Base-by-base conservation (phyloP, 2,797 vertebrate species). In the Hypotaenidia philippensis region DNA sequence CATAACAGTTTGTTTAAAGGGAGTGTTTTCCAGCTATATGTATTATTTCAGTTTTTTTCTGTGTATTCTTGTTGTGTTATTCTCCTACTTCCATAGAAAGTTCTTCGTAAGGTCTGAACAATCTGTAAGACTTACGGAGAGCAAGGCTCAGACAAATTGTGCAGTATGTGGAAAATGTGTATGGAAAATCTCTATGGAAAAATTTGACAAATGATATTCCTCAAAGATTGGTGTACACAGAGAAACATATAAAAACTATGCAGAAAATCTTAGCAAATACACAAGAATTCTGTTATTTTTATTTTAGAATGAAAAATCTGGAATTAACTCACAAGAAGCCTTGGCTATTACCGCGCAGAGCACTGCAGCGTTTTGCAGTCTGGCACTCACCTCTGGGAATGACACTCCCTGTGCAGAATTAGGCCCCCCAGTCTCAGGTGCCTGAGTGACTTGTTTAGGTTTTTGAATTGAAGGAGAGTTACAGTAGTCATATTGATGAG, bases 181-280 rank as follows among this genome's bases (percentile, higher is more conserved):
- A 70, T 71, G 90, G 90, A 94, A 95, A 95, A 93, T 66, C 38
- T 94, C 57, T 65, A 14, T n/a, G 36, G 82, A 94, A 95, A 92
- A 85, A 83, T 13, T 56, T 87, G 71, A 82, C 85, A 89, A 92
- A 90, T 78, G 16, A 7, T 91, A 74, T 82, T 94, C 63, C 70
- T 94, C 44, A 53, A 87, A 94, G 56, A 72, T 90, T 83, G 56
- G 40, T 49, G 49, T 85, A 74, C 53, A 44, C 21, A 76, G 63
- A 76, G 63, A 89, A 92, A 87, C 32, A 49, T 57, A 88, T 31
- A 79, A 79, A 90, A 85, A n/a, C 71, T 87, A 44, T 74, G 83
- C 71, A 94, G 61, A 92, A 89, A 90, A 87, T 77, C 68, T 57
- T 90, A 90, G 81, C 26, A 86, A 91, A 92, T 59, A 52, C 45